A percentile compares a stretch with the other conserved stretches of the same genome.
These are phyloP conservation scores for Ambastaia sidthimunki DNA, from an alignment of 2,797 vertebrate species.

Conservation along the genomic window DNA sequence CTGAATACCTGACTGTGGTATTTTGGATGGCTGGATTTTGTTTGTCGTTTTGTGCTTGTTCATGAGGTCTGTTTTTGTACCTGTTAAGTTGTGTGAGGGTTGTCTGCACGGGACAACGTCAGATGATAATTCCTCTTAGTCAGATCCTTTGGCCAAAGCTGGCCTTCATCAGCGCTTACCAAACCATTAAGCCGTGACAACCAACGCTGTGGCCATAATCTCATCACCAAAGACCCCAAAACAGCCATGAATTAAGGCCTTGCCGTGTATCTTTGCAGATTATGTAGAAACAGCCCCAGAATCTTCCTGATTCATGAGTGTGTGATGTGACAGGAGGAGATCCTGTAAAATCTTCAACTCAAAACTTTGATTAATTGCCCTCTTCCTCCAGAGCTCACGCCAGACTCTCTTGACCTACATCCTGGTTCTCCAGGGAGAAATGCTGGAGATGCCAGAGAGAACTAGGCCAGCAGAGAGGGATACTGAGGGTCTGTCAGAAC, in stretches of 20 bases:
- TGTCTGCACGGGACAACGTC: neutral
- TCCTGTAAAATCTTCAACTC: conserved; percentile 35
- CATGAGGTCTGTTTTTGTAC: neutral
- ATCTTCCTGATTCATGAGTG: conserved; percentile 31
- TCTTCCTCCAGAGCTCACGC: conserved; percentile 45
- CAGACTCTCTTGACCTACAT: conserved; percentile 62
- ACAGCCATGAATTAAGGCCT: neutral
- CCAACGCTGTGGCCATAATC: conserved; percentile 9
- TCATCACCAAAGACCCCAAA: neutral
- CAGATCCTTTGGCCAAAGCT: conserved; percentile 15
- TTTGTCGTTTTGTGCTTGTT: conserved; percentile 18
- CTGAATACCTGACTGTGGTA: neutral
- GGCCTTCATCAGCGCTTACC: neutral
- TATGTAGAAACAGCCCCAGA: neutral
- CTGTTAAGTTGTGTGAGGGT: neutral
- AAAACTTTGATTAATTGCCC: conserved; percentile 61
- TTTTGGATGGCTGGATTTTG: conserved; percentile 27
- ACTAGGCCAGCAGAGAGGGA: conserved; percentile 50
- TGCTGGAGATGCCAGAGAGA: conserved; percentile 53
- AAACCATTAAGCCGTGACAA: conserved; percentile 17
- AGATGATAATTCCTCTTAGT: neutral
- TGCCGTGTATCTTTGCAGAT: neutral
- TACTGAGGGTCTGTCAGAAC: conserved; percentile 40
- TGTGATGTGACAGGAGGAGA: conserved; percentile 24
- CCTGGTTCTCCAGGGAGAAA: conserved; percentile 58